These are phyloP conservation scores for Brachyistius frenatus DNA, from an alignment of 2,113 vertebrate genomes.

Conservation along the genomic window DNA sequence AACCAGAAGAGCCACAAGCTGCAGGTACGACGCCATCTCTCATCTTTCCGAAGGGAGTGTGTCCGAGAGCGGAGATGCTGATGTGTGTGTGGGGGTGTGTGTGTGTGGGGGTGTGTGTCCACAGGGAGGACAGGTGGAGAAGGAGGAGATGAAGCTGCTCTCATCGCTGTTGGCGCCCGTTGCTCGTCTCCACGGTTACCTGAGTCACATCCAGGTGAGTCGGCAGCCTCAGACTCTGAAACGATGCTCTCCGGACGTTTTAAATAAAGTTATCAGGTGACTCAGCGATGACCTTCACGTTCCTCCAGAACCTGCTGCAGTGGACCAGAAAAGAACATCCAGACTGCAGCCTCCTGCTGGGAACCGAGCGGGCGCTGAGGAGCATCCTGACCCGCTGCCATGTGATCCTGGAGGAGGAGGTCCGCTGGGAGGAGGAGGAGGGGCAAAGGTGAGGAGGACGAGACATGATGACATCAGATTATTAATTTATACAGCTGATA, in stretches of 20 bases:
- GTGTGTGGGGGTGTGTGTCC: background rate
- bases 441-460: constrained; percentile 52
- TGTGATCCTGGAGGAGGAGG: constrained; percentile 76
- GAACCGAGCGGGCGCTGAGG: constrained; percentile 75
- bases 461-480: too few species aligned
- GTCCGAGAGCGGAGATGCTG: too few species aligned
- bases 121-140: constrained; percentile 69
- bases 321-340: constrained; percentile 81
- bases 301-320: constrained; percentile 75
- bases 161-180: constrained; percentile 79
- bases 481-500: too few species aligned
- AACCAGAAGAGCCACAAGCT: constrained; percentile 45
- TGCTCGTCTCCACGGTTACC: constrained; percentile 81
- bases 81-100: too few species aligned
- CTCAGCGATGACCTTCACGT: too few species aligned
- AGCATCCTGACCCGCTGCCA: constrained; percentile 79
- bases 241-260: too few species aligned
- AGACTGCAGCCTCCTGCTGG: constrained; percentile 81
- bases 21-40: constrained; percentile 51
- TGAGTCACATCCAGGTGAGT: constrained; percentile 83
- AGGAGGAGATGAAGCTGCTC: constrained; percentile 78
- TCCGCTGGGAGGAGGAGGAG: constrained; percentile 67
- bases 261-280: too few species aligned
- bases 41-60: too few species aligned
- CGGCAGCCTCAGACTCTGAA: background rate